phyloP scores from a whole-genome alignment of 2,113 vertebrate species.

The human (Homo sapiens) region DNA sequence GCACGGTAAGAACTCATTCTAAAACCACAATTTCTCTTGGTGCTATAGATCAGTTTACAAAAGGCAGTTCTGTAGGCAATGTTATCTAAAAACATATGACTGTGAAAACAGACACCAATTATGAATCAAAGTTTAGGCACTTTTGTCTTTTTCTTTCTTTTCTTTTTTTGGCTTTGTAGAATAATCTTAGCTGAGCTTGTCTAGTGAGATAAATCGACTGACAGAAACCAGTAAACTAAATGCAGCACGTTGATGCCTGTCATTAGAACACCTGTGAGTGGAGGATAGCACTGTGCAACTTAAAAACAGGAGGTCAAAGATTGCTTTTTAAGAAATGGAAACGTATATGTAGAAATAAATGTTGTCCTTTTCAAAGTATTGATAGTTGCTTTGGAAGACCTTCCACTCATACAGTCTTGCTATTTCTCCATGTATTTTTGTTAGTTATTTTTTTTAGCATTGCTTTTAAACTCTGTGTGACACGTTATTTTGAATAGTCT shows the following conservation, averaged over 20 bases:
- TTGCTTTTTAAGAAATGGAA: background rate
- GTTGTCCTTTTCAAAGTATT: background rate
- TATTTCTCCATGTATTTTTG: background rate
- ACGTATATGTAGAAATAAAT: background rate
- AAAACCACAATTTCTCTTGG: background rate
- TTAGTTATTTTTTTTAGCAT: background rate
- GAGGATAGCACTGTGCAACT: background rate
- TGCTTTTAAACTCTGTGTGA: background rate
- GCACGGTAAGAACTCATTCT: background rate
- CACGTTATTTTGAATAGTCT: background rate
- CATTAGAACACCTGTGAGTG: accelerated
- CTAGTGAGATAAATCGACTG: background rate
- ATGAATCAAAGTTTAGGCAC: background rate
- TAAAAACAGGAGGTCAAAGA: background rate
- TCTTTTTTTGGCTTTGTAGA: background rate
- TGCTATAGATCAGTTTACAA: background rate
- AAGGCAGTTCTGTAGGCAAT: background rate
- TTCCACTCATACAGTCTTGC: background rate
- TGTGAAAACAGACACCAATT: slow-evolving; percentile 13
- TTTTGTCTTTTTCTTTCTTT: background rate
- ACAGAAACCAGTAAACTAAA: background rate
- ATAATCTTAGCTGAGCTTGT: background rate
- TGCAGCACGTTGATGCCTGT: background rate
- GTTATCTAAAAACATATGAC: background rate
- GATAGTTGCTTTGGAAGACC: background rate